These are phyloP conservation scores for Pammene aurita DNA, from an alignment of 2,888 invertebrate species.

Conservation along the genomic window DNA sequence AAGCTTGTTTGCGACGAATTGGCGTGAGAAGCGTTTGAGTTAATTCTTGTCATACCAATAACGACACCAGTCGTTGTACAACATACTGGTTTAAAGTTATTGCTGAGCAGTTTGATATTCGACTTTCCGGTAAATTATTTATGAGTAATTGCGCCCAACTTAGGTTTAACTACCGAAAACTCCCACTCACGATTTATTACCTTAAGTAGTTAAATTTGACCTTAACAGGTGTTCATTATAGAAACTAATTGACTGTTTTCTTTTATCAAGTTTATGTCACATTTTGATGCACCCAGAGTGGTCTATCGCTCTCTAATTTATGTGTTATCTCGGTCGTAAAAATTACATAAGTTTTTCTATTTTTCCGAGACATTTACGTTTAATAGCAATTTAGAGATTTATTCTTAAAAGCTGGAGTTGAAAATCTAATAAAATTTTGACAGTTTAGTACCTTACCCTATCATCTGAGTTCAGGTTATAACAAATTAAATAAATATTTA, in stretches of 20 bases:
- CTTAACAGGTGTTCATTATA: constrained; percentile 1
- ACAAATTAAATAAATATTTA: too few relatives aligned
- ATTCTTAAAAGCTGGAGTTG: too few relatives aligned
- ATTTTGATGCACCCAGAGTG: not conserved
- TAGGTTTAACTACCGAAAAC: not conserved
- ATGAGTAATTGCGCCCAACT: constrained; percentile 7
- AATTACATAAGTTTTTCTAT: not conserved
- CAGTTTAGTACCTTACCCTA: too few relatives aligned
- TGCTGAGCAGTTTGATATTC: constrained; percentile 14
- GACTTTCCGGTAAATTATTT: constrained; percentile 12
- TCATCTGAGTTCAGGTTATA: too few relatives aligned
- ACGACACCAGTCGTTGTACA: constrained; percentile 10
- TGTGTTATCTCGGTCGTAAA: not conserved
- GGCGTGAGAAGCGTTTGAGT: constrained; percentile 70
- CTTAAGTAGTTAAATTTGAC: constrained; percentile 4
- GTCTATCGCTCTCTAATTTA: not conserved
- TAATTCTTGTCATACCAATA: constrained; percentile 12
- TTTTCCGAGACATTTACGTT: too few relatives aligned
- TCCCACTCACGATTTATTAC: not conserved
- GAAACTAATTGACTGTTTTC: constrained; percentile 1
- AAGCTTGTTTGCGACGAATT: constrained; percentile 65
- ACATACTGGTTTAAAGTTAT: constrained; percentile 21
- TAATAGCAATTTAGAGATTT: too few relatives aligned
- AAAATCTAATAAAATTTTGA: too few relatives aligned
- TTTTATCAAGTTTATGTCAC: not conserved